Conservation (phyloP, 2,797 vertebrate genomes). For the Allobates femoralis region DNA sequence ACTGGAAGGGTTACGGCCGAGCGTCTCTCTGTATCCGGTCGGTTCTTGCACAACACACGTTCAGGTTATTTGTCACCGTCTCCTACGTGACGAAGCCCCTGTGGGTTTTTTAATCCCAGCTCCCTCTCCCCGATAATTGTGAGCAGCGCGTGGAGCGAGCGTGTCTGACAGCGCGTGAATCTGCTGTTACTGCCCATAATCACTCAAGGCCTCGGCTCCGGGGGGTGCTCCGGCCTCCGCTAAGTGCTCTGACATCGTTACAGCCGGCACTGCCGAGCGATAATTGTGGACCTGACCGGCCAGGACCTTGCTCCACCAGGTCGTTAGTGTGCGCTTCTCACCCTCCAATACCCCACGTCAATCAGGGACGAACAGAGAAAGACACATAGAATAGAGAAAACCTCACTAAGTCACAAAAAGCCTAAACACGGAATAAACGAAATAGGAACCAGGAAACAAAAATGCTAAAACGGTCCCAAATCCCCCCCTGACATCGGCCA, state of each 20-base stretch:
- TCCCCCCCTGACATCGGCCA: too few relatives aligned
- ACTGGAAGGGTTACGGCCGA: not conserved
- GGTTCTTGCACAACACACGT: not conserved
- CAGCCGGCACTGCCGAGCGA: not conserved
- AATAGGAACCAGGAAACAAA: too few relatives aligned
- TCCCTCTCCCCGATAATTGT: slow-evolving; percentile 72
- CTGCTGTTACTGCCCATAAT: slow-evolving; percentile 68
- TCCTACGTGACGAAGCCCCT: slow-evolving; percentile 67
- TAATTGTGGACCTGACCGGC: not conserved
- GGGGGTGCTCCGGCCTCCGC: slow-evolving; percentile 63
- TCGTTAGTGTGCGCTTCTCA: not conserved
- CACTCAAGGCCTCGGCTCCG: slow-evolving; percentile 47
- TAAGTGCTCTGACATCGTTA: slow-evolving; percentile 19
- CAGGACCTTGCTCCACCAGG: not conserved
- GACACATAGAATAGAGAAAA: too few relatives aligned
- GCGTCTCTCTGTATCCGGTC: slow-evolving; percentile 36
- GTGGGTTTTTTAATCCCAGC: slow-evolving; percentile 69
- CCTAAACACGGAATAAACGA: too few relatives aligned
- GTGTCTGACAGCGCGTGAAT: slow-evolving; percentile 70
- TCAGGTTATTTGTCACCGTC: slow-evolving; percentile 64
- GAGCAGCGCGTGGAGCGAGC: slow-evolving; percentile 56
- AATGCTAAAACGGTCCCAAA: too few relatives aligned
- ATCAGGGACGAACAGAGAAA: too few relatives aligned
- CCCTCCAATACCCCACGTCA: too few relatives aligned
- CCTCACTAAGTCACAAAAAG: too few relatives aligned